Conservation (phyloP, 2,888 invertebrate species). For the Pyrgus malvae region DNA sequence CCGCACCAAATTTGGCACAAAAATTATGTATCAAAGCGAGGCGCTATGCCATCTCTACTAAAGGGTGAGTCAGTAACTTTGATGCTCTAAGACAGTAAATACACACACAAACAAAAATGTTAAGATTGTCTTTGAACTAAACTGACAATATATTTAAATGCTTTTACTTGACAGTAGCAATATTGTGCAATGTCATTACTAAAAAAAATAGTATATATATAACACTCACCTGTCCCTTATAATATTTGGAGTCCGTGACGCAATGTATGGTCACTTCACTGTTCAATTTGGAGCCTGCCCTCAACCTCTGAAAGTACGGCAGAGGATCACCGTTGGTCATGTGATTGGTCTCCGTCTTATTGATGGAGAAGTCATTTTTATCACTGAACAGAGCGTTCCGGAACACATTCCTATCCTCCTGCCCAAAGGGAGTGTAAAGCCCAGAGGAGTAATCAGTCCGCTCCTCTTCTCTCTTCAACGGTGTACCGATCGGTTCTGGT, state of each 20-base stretch:
- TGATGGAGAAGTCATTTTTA: conserved; percentile 42
- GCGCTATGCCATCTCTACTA: too few species aligned
- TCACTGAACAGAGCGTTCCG: conserved; percentile 66
- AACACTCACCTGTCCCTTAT: conserved; percentile 65
- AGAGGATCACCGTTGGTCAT: conserved; percentile 62
- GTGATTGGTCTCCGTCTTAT: conserved; percentile 41
- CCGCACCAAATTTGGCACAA: too few species aligned
- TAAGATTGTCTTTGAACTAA: too few species aligned
- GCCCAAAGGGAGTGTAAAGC: conserved; percentile 69
- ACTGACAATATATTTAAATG: too few species aligned
- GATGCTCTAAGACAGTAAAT: too few species aligned
- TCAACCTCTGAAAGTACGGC: conserved; percentile 69
- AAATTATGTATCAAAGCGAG: too few species aligned
- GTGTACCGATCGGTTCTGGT: conserved; percentile 65
- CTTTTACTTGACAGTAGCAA: too few species aligned
- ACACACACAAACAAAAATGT: too few species aligned
- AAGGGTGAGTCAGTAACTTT: too few species aligned
- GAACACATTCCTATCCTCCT: conserved; percentile 67
- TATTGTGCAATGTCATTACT: too few species aligned
- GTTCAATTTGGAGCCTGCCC: conserved; percentile 69
- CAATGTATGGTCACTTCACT: conserved; percentile 74
- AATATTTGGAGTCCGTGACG: conserved; percentile 73
- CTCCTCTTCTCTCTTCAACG: conserved; percentile 46
- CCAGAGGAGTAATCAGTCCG: conserved; percentile 38
- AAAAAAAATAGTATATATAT: too few species aligned